Evolutionary conservation across 2,113 vertebrate species (phyloP).

Genomic region (Charina bottae): DNA sequence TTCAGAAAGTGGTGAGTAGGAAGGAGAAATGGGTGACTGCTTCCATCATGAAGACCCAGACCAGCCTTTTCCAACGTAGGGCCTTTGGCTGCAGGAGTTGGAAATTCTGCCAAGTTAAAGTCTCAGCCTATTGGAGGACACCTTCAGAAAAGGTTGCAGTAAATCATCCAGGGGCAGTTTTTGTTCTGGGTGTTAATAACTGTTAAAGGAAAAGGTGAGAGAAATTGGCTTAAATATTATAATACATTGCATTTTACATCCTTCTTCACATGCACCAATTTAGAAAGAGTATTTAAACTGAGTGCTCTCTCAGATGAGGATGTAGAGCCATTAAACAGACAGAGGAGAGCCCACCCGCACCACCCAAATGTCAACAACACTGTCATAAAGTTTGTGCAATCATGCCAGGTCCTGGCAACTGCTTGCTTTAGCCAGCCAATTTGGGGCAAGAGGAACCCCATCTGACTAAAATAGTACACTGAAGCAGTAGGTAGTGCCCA

Average conservation of each 20-base stretch:
- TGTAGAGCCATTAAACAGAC: neutral
- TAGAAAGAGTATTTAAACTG: neutral
- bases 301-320: neutral
- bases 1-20: constrained; percentile 18
- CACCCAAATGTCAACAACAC: neutral
- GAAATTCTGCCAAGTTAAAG: neutral
- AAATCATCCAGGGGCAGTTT: neutral
- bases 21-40: neutral
- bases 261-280: neutral
- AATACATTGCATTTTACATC: neutral
- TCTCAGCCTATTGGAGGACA: neutral
- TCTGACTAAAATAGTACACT: neutral
- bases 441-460: neutral
- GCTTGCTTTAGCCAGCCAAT: neutral
- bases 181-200: neutral
- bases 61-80: neutral
- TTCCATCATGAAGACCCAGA: neutral
- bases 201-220: neutral
- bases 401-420: neutral
- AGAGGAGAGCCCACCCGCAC: neutral
- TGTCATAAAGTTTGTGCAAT: neutral
- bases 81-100: neutral
- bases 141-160: neutral
- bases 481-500: neutral
- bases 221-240: neutral